Evolutionary conservation across 1,140 invertebrate species (phyloP), one percentile per base, ranked within the genome.

Genomic region (Dolichoris vasculosae): DNA sequence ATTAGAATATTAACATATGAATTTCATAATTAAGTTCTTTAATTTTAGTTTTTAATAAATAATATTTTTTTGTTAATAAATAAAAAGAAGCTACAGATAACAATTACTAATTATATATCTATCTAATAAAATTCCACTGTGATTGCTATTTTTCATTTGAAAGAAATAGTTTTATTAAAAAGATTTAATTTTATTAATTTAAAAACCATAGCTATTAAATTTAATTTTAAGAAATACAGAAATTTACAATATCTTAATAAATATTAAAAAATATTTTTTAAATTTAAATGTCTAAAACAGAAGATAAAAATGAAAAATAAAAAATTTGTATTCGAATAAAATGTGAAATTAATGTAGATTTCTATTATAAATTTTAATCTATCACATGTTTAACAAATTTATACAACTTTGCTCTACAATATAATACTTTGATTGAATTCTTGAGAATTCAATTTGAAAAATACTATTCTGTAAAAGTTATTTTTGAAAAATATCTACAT

Each of bases 371-470:
- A 77, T 77, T 77, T 51, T 67, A 46, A 69, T 78, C 26, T 77
- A 43, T 32, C 55, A 63, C 64, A 43, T 8, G 26, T 71, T 84
- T 69, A 76, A 79, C 30, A 63, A 84, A 30, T 51, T 79, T 71
- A 69, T 64, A 69, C 79, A 84, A 84, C 75, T 84, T 79, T 84
- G 7, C 40, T 79, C 8, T 40, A 69, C 43, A 79, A 32, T 55
- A 43, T 84, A 79, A 79, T 79, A 71, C 63, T 79, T 38, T 32
- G 63, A 30, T 55, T 75, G 71, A 79, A 84, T 76, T 71, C 64
- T 84, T 71, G 30, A 55, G 75, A 78, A 79, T 77, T 77, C 73
- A 83, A 83, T 83, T 67, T 83, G 48, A 83, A 83, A 83, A 83
- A 77, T 83, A 75, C 82, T 38, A 30, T 67, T 67, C 55, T 40